Evolutionary conservation across 1,140 invertebrate species (phyloP), one percentile per base, ranked within the genome.

Genomic region (Oreohelix idahoensis): DNA sequence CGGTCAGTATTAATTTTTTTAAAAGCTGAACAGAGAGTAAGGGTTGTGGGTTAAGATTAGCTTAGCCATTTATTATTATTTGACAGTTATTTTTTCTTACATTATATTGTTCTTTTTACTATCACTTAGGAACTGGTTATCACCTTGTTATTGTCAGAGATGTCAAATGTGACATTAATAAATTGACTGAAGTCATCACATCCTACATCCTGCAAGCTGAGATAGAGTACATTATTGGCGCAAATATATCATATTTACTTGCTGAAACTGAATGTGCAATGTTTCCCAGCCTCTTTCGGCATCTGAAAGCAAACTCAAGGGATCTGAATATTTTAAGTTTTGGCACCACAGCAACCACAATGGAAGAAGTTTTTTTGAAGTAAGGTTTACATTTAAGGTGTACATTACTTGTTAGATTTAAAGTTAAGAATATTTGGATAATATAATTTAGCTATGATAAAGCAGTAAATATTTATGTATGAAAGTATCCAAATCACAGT

Each of bases 341-440:
- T 85, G 96, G 96, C 0, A 94, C 96, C 0, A 95, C 96, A 0
- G 94, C 96, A 8, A 96, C 96, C 8, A 97, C 96, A 0, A 94
- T 97, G 88, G 96, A 97, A 90, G 96, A 97, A 93, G 96, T 97
- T 15, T 97, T 97, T 89, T 49, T 84, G 4, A 84, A 84, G 83
- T 84, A 58, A 79, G 83, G 20, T 23, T 15, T 58, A 58, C 53
- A 11, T 58, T 2, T 10, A 58, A 11, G 10, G 20, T 58, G 23
- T 23, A 58, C 15, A 58, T 23, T 58, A 11, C 5, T 58, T 58
- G 8, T 58, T 2, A 45, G 42, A 45, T 45, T 45, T 45, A 45
- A 45, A 15, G 42, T 45, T 45, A 45, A n/a, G n/a, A n/a, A n/a
- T n/a, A n/a, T n/a, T n/a, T n/a, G n/a, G n/a, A n/a, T n/a, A n/a